A percentile compares a stretch with the other conserved stretches of the same genome.
These are phyloP conservation scores for Macrostomum cliftonense DNA, from an alignment of 2,888 invertebrate genomes.

Conservation along the genomic window DNA sequence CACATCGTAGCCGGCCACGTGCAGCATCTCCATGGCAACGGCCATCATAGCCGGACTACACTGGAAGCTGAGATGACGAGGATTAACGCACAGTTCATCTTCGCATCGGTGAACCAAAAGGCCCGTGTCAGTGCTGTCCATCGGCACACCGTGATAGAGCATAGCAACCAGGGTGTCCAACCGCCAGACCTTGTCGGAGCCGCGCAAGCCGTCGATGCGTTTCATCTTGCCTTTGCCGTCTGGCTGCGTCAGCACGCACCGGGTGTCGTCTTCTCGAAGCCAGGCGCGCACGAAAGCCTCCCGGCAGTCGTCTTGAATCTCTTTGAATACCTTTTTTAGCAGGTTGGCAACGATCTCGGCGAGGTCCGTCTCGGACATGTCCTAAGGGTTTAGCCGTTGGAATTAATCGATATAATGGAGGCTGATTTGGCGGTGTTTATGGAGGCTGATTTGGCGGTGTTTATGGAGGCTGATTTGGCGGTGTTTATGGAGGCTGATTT, in stretches of 20 bases:
- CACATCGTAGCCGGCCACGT: conserved; percentile 5
- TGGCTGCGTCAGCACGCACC: conserved; percentile 10
- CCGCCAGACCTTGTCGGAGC: conserved; percentile 12
- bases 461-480: too few species aligned
- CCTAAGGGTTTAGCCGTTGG: too few species aligned
- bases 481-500: too few species aligned
- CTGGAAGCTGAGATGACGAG: conserved; percentile 11
- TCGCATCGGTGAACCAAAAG: conserved; percentile 11
- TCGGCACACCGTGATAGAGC: conserved; percentile 12
- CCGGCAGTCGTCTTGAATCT: conserved; percentile 7
- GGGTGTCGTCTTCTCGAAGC: not conserved
- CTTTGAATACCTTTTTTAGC: conserved; percentile 11
- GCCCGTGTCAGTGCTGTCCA: conserved; percentile 9
- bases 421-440: too few species aligned
- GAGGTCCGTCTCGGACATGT: conserved; percentile 9
- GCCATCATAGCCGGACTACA: conserved; percentile 9
- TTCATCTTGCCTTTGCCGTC: conserved; percentile 12
- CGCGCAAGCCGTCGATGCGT: conserved; percentile 11
- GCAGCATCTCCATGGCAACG: conserved; percentile 9
- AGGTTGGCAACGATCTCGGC: conserved; percentile 10
- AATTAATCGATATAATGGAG: too few species aligned
- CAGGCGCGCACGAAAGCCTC: conserved; percentile 10
- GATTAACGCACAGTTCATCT: conserved; percentile 10
- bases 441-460: too few species aligned
- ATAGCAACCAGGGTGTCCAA: conserved; percentile 11